Evolutionary conservation across 1,140 invertebrate genomes (phyloP).

Genomic region (Drosophila paulistorum): DNA sequence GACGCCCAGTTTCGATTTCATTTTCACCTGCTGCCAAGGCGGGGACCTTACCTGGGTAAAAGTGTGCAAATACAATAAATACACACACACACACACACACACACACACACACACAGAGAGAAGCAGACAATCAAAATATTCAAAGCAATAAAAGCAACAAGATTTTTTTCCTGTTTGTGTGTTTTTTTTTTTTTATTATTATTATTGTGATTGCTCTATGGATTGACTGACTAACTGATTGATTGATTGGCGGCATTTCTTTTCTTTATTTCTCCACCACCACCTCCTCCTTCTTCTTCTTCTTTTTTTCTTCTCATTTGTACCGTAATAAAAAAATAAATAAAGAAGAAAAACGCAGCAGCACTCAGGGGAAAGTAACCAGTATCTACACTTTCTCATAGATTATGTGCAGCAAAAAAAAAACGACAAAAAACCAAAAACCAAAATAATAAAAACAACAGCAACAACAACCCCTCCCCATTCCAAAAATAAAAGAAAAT

Average conservation of each 20-base stretch:
- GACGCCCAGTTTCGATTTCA: constrained; percentile 69
- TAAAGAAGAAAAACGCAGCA: constrained; percentile 5
- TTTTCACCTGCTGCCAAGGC: constrained; percentile 64
- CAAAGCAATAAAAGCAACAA: constrained; percentile 45
- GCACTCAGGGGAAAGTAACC: constrained; percentile 9
- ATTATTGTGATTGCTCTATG: constrained; percentile 42
- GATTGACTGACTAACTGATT: constrained; percentile 45
- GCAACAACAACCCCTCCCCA: background rate
- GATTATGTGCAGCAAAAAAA: constrained; percentile 4
- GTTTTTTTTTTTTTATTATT: constrained; percentile 43
- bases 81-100: background rate
- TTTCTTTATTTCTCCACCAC: constrained; percentile 8
- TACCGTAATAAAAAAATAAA: constrained; percentile 15
- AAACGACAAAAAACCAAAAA: background rate
- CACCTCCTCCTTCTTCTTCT: too few species aligned
- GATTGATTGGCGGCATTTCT: constrained; percentile 49
- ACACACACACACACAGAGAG: background rate
- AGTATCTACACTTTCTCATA: constrained; percentile 15
- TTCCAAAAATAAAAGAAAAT: background rate
- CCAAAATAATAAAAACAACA: background rate
- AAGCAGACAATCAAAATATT: background rate
- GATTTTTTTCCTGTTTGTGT: constrained; percentile 21
- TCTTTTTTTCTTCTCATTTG: background rate
- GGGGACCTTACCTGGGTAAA: constrained; percentile 47
- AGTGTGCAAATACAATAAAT: constrained; percentile 59